Percentiles rank a stretch among this genome's conserved stretches.
phyloP scores from a whole-genome alignment of 2,888 invertebrate species.

The Phalera bucephala region DNA sequence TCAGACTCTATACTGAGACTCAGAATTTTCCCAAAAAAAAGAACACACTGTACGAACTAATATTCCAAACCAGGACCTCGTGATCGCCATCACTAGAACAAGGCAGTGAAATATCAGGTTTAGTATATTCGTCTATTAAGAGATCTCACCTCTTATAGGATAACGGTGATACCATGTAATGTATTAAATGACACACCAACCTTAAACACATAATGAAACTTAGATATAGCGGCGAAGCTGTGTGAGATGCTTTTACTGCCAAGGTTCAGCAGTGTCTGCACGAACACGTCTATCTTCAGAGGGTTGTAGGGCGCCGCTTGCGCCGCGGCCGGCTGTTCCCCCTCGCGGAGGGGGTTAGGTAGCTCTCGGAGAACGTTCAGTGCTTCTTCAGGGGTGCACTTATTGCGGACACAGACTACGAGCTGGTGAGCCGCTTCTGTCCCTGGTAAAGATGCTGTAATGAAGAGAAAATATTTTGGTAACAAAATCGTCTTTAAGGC shows the following conservation, averaged over 20 bases:
- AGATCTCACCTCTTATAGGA: no score
- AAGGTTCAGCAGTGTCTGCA: constrained; percentile 95
- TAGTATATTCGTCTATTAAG: no score
- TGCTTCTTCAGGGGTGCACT: constrained; percentile 95
- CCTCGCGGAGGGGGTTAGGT: constrained; percentile 91
- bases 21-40: no score
- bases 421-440: constrained; percentile 93
- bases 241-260: constrained; percentile 99
- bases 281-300: constrained; percentile 97
- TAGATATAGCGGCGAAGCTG: constrained; percentile 98
- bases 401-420: constrained; percentile 93
- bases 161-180: no score
- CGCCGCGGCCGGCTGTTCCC: constrained; percentile 84
- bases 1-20: no score
- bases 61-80: no score
- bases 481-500: neutral
- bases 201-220: constrained; percentile 96
- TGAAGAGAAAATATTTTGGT: no score
- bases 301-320: constrained; percentile 92
- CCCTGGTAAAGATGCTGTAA: constrained; percentile 88
- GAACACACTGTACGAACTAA: no score
- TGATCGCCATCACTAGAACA: no score
- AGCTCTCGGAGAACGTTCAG: constrained; percentile 93
- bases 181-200: no score
- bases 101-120: no score